phyloP scores from a whole-genome alignment of 2,113 vertebrate genomes.

The Callopanchax toddi region DNA sequence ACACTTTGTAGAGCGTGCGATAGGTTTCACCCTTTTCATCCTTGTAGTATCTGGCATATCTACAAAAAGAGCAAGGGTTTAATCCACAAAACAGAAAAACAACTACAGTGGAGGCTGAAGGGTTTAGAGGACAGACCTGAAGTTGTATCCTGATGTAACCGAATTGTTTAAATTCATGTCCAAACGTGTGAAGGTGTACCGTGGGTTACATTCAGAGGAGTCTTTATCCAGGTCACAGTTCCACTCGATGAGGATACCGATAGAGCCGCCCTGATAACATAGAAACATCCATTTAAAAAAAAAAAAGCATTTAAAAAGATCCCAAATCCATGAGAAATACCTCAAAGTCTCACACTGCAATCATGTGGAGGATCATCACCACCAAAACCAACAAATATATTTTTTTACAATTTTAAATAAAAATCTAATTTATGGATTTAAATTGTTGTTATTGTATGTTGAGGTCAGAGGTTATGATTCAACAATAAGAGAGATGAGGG shows the following conservation, averaged over 20 bases:
- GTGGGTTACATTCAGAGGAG: constrained; percentile 86
- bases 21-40: constrained; percentile 81
- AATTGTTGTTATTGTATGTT: too few species aligned
- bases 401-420: too few species aligned
- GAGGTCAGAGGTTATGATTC: too few species aligned
- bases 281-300: neutral
- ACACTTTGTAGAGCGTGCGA: constrained; percentile 91
- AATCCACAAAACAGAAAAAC: neutral
- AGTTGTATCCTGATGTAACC: constrained; percentile 92
- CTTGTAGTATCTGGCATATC: constrained; percentile 90
- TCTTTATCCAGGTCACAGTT: constrained; percentile 93
- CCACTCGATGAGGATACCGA: constrained; percentile 94
- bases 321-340: too few species aligned
- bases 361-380: too few species aligned
- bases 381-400: too few species aligned
- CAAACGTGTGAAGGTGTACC: constrained; percentile 91
- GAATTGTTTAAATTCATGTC: constrained; percentile 82
- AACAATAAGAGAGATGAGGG: too few species aligned
- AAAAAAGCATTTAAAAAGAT: too few species aligned
- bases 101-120: neutral
- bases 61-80: constrained; percentile 44
- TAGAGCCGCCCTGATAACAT: constrained; percentile 86
- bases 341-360: too few species aligned
- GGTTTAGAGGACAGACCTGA: constrained; percentile 81
- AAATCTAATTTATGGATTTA: too few species aligned